Base-by-base conservation (phyloP, 2,113 vertebrate species). In the Chloropsis hardwickii region DNA sequence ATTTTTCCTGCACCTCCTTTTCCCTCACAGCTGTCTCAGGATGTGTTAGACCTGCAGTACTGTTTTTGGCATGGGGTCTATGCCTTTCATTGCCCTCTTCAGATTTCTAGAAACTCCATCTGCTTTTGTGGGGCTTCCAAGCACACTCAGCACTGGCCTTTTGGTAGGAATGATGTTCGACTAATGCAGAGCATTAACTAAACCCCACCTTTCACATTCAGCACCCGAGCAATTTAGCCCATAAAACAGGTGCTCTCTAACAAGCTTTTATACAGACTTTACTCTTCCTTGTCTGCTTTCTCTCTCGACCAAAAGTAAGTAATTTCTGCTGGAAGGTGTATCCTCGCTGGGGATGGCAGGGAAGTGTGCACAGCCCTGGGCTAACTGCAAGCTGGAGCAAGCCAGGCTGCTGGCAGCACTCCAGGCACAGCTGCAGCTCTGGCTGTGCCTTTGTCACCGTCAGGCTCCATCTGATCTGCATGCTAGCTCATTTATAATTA, bases 111-210 rank as follows among this genome's bases (percentile, higher is more conserved):
- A 39, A 3, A 14, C 14, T 54, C 65, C 3, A 1, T 27, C 27
- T 9, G 1, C 15, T 54, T 51, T 69, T 56, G 22, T 21, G 62
- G 13, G 45, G 24, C 57, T 69, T 72, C 45, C 29, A 72, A 11
- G 35, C 5, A 4, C 1, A 2, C 47, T 45, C 35, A 39, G 37
- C 57, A n/a, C 40, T 60, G 17, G 21, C 53, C 31, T 5, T 74
- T 44, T 10, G 15, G 22, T 29, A 37, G 40, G 53, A 45, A 50
- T 4, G 14, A 2, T 2, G 1, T 1, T 50, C 35, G 65, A 6
- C 50, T 44, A 40, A 20, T 0, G 0, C 8, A 0, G 7, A 79
- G 42, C 60, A 17, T 27, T 11, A 15, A 33, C 16, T 35, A 28
- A 73, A 39, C 8, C 11, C 35, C 27, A 8, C 15, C 25, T 45